Evolutionary conservation across 2,888 invertebrate genomes (phyloP).

Genomic region (Zygaena filipendulae): DNA sequence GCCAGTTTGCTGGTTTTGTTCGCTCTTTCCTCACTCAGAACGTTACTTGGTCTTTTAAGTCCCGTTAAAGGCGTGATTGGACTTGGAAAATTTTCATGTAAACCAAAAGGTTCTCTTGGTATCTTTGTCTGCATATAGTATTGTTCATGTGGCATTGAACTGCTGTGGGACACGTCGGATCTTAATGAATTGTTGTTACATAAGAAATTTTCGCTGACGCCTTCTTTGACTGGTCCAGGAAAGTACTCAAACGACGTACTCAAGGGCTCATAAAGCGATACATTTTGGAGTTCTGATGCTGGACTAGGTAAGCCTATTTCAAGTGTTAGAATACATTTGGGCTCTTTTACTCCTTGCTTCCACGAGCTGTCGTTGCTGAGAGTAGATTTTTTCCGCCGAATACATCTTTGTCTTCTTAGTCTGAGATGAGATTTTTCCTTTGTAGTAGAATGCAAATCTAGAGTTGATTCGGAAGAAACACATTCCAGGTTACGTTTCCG

Average conservation of each 20-base stretch:
- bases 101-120: slow-evolving; percentile 47
- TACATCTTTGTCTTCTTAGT: slow-evolving; percentile 67
- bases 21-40: slow-evolving; percentile 50
- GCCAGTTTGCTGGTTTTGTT: slow-evolving; percentile 63
- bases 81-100: slow-evolving; percentile 61
- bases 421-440: slow-evolving; percentile 37
- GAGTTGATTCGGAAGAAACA: slow-evolving; percentile 44
- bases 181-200: slow-evolving; percentile 27
- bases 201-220: not conserved
- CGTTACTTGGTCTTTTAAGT: slow-evolving; percentile 48
- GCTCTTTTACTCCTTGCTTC: slow-evolving; percentile 27
- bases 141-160: slow-evolving; percentile 38
- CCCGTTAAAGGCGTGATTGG: slow-evolving; percentile 56
- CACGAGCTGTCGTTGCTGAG: slow-evolving; percentile 47
- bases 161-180: slow-evolving; percentile 52
- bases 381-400: slow-evolving; percentile 62
- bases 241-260: slow-evolving; percentile 32
- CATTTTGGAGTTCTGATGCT: slow-evolving; percentile 38
- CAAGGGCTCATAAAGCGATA: slow-evolving; percentile 39
- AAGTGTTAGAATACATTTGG: slow-evolving; percentile 39
- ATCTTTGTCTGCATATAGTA: slow-evolving; percentile 29
- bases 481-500: slow-evolving; percentile 30
- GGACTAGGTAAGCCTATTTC: slow-evolving; percentile 59
- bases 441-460: slow-evolving; percentile 37
- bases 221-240: slow-evolving; percentile 17